phyloP scores from a whole-genome alignment of 2,113 vertebrate species.

The Rissa tridactyla region DNA sequence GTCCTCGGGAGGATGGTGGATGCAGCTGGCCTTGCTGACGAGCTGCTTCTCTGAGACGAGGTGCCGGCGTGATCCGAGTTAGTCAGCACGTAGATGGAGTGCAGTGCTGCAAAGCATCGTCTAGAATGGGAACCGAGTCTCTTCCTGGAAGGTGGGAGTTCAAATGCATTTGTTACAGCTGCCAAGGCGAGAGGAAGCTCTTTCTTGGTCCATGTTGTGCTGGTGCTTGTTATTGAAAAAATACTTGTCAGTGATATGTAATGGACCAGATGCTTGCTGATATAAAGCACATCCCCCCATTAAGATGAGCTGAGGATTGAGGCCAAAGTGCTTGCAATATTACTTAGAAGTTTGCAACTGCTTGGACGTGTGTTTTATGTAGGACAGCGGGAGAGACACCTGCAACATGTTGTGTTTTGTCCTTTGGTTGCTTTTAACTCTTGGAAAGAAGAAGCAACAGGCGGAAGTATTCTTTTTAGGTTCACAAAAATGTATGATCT shows the following conservation, averaged over 20 bases:
- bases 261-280: background rate
- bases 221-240: background rate
- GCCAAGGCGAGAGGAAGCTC: background rate
- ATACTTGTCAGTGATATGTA: background rate
- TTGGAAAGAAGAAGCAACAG: background rate
- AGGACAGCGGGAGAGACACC: background rate
- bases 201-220: background rate
- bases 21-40: background rate
- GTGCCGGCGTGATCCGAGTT: background rate
- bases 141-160: background rate
- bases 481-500: background rate
- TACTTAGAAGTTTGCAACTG: background rate
- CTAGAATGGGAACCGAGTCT: background rate
- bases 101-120: background rate
- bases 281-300: background rate
- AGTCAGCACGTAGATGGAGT: background rate
- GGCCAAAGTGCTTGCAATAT: background rate
- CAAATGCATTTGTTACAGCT: background rate
- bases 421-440: background rate
- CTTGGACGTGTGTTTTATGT: background rate
- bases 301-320: background rate
- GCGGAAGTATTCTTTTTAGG: background rate
- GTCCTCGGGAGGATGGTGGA: background rate
- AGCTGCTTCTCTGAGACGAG: slow-evolving; percentile 11
- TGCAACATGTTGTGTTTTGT: background rate